Percentiles rank a stretch among this genome's conserved stretches.
Evolutionary conservation across 2,113 vertebrate species (phyloP).

Genomic region (Panthera uncia): DNA sequence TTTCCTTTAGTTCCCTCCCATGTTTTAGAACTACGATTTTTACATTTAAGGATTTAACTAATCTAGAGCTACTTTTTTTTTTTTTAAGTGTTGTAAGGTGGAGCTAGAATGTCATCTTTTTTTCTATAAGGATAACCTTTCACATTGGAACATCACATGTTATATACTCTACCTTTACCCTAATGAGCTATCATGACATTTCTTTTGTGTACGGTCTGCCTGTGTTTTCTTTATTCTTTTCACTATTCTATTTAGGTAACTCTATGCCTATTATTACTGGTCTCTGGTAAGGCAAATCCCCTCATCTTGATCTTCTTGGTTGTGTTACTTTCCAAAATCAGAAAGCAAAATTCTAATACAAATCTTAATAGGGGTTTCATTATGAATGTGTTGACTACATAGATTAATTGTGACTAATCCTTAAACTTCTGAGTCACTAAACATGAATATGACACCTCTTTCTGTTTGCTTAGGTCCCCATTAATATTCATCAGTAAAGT

Average conservation of each 20-base stretch:
- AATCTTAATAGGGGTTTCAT: background rate
- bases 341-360: background rate
- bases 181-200: background rate
- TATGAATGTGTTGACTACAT: background rate
- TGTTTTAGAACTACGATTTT: background rate
- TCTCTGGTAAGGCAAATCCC: background rate
- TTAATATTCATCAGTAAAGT: background rate
- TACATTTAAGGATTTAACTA: background rate
- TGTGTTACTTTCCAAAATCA: background rate
- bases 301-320: background rate
- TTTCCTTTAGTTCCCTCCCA: background rate
- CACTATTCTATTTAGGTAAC: background rate
- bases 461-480: background rate
- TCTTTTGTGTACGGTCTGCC: background rate
- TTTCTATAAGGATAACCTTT: background rate
- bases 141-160: background rate
- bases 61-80: background rate
- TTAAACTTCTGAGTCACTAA: background rate
- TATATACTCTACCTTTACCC: background rate
- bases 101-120: background rate
- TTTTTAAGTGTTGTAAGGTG: background rate
- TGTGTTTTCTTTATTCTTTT: background rate
- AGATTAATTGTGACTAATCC: background rate
- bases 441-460: background rate
- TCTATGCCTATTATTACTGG: background rate